Evolutionary conservation across 2,113 vertebrate genomes (phyloP), one percentile per base, ranked within the genome.

Genomic region (Daubentonia madagascariensis): DNA sequence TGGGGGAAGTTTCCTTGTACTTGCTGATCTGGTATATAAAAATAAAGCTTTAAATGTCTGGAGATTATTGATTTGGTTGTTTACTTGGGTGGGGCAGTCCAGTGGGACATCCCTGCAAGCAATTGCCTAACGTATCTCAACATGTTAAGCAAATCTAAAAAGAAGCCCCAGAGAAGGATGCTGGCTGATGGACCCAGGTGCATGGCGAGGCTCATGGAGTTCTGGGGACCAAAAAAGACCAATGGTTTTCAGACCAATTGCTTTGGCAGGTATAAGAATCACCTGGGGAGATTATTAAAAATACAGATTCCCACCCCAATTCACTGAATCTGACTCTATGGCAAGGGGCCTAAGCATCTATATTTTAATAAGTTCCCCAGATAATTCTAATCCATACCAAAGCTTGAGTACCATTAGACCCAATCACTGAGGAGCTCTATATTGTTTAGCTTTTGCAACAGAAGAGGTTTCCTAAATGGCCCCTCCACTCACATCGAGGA

Each of bases 41-140:
- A 89, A 54, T 0, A 59, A 97, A 67, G 61, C 43, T 70, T 86
- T 92, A 43, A 96, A 23, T 3, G 83, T 93, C 97, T 94, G 61
- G 72, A 96, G 76, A 97, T 94, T 0, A 94, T 88, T 96, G 88
- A 83, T 96, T 97, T 17, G 48, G 57, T 84, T 95, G 57, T 96
- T 96, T n/a, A 89, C 93, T 61, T 83, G 35, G 92, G 23, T 83
- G 35, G 92, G 23, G 73, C 45, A 61, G 85, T 92, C 35, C 76
- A 84, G 89, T 68, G 75, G 96, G 61, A 96, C 68, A 73, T 76
- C 88, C 78, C 86, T 50, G 85, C 57, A 95, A 97, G 20, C 90
- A 63, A 86, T 76, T 95, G 86, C 22, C 89, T 43, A 54, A 28
- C 0, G 2, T 4, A 14, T 52, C 91, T 43, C 25, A 92, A 83